Conservation (phyloP, 2,797 vertebrate species). For the Acomys russatus region DNA sequence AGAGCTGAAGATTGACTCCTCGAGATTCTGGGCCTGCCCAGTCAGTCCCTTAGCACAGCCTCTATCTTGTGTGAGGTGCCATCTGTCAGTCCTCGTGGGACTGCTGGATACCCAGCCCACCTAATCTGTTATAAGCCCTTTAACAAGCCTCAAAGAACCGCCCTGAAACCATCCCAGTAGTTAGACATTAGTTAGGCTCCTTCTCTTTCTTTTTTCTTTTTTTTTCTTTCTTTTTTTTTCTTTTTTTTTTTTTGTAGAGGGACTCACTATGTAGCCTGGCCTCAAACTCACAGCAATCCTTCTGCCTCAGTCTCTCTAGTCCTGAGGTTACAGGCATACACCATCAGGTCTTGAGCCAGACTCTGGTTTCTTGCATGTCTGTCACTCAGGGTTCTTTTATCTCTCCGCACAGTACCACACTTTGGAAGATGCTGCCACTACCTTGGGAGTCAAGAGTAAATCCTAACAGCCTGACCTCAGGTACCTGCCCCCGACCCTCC, state of each 20-base stretch:
- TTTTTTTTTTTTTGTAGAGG: neutral
- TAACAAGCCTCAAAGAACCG: slow-evolving; percentile 14
- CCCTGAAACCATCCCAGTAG: neutral
- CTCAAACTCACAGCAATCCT: neutral
- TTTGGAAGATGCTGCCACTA: neutral
- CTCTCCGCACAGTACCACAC: neutral
- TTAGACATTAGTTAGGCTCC: neutral
- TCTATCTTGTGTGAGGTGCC: neutral
- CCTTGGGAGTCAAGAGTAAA: neutral
- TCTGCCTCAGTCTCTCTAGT: neutral
- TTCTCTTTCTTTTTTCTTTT: neutral
- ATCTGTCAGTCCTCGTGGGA: neutral
- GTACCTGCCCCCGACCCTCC: neutral
- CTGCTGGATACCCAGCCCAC: neutral
- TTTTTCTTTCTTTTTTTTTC: neutral
- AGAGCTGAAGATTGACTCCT: neutral
- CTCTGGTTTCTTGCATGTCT: neutral
- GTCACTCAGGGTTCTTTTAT: neutral
- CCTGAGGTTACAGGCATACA: neutral
- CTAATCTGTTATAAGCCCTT: neutral
- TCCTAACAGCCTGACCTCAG: neutral
- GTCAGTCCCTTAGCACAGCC: neutral
- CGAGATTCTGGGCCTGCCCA: neutral
- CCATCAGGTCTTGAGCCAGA: neutral
- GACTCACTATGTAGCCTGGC: neutral